phyloP scores from a whole-genome alignment of 2,888 invertebrate species.

The Thecocarcelia acutangulata region DNA sequence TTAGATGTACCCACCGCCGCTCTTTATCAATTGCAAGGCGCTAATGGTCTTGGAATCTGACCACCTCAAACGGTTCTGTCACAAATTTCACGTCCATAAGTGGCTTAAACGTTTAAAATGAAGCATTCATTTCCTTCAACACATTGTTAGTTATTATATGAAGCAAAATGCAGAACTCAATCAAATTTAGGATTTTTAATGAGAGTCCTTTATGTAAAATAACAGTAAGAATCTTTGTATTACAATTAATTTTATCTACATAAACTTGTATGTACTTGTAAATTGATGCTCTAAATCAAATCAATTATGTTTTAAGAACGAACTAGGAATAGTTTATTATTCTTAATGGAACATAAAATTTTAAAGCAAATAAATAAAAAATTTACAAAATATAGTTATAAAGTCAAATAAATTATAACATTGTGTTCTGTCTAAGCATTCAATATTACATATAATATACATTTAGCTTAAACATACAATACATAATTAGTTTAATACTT shows the following conservation, averaged over 20 bases:
- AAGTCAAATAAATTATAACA: constrained; percentile 42
- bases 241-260: constrained; percentile 24
- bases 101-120: background rate
- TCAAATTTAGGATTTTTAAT: no score
- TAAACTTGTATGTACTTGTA: constrained; percentile 37
- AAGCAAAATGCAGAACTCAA: background rate
- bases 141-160: constrained; percentile 29
- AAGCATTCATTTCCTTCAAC: constrained; percentile 14
- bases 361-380: constrained; percentile 18
- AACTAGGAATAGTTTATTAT: constrained; percentile 54
- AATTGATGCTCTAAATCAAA: constrained; percentile 42
- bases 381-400: background rate
- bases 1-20: constrained; percentile 84
- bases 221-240: background rate
- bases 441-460: constrained; percentile 1
- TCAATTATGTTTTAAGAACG: constrained; percentile 1
- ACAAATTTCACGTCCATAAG: constrained; percentile 75
- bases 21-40: constrained; percentile 87
- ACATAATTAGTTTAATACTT: constrained; percentile 30
- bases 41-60: constrained; percentile 87
- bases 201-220: no score
- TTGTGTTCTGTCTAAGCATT: constrained; percentile 65
- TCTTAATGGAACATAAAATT: constrained; percentile 44
- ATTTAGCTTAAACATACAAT: constrained; percentile 51
- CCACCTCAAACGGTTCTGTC: constrained; percentile 81